A percentile compares a stretch with the other conserved stretches of the same genome.
These are phyloP conservation scores for Prionailurus viverrinus DNA, from an alignment of 2,113 vertebrate genomes.

Conservation along the genomic window DNA sequence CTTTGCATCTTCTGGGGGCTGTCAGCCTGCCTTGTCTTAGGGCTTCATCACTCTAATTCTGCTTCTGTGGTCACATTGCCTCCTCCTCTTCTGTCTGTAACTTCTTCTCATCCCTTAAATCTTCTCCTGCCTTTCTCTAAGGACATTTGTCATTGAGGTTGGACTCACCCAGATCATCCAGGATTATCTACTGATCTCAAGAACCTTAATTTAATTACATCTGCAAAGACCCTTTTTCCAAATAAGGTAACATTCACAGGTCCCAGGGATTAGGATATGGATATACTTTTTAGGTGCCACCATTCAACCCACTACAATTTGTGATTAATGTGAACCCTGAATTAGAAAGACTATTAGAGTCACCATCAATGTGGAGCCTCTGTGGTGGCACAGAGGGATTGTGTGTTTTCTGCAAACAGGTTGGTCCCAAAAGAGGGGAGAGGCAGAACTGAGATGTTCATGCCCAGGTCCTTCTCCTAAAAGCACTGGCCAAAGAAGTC, in stretches of 20 bases:
- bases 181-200: background rate
- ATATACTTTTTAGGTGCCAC: background rate
- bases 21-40: background rate
- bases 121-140: background rate
- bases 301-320: background rate
- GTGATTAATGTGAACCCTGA: background rate
- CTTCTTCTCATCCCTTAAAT: background rate
- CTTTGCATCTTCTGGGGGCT: background rate
- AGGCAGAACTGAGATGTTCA: background rate
- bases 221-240: background rate
- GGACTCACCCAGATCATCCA: background rate
- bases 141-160: background rate
- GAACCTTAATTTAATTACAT: background rate
- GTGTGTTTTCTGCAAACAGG: background rate
- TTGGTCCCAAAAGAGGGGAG: background rate
- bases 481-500: background rate
- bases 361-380: background rate
- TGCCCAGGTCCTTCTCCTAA: background rate
- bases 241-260: background rate
- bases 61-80: background rate
- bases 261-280: background rate
- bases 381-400: background rate
- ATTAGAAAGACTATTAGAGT: background rate
- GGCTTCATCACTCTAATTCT: background rate
- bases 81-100: background rate